These are phyloP conservation scores for Ciconia maguari DNA, from an alignment of 2,113 vertebrate species.

Conservation along the genomic window DNA sequence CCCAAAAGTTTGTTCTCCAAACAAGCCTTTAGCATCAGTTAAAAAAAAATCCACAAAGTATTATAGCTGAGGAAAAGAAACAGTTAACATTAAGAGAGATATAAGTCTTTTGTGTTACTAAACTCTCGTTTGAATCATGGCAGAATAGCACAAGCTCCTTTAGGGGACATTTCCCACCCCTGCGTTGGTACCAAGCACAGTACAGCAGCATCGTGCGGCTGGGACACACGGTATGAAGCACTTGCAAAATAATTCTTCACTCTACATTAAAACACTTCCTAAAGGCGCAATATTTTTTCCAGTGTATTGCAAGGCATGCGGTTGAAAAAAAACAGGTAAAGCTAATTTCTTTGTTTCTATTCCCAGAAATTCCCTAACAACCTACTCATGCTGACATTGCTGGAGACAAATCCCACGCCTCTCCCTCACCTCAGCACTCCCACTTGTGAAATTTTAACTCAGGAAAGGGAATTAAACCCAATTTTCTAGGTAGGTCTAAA, in stretches of 20 bases:
- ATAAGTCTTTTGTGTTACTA: too few species aligned
- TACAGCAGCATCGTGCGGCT: too few species aligned
- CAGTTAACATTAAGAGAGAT: neutral
- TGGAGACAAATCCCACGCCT: neutral
- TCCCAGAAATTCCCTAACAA: neutral
- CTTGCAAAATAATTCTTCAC: neutral
- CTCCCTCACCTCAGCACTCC: neutral
- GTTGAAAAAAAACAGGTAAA: neutral
- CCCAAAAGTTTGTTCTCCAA: neutral
- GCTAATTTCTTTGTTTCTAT: neutral
- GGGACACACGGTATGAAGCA: neutral
- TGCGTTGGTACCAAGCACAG: neutral
- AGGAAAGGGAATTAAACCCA: neutral
- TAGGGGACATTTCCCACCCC: neutral
- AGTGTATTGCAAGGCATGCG: neutral
- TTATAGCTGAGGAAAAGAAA: neutral
- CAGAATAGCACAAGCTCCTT: neutral
- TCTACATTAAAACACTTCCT: neutral
- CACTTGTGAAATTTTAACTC: neutral
- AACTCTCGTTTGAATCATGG: neutral
- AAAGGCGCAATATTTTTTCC: neutral
- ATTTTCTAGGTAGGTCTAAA: neutral
- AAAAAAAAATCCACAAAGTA: neutral
- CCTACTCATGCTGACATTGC: neutral
- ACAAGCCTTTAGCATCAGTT: neutral